Evolutionary conservation across 1,140 invertebrate genomes (phyloP), one percentile per base, ranked within the genome.

Genomic region (Lasioglossum baleicum): DNA sequence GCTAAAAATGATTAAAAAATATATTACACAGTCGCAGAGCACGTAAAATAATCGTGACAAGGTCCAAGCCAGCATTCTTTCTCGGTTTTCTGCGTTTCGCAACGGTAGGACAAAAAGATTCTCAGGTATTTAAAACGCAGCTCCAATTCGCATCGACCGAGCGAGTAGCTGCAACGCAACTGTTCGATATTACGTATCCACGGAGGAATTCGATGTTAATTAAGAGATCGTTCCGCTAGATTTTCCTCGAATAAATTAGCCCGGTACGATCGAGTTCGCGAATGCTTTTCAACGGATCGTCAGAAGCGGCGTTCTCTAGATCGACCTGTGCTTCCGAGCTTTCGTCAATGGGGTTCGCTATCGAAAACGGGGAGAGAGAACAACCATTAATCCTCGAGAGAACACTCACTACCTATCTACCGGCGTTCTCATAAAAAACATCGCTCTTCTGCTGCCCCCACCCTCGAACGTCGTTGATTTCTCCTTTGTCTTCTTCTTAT

Each of bases 351-450:
- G 2, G 48, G 1, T 20, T 60, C 42, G 35, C 22, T 66, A 83
- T 85, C 76, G 61, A 53, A 35, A 80, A 76, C 51, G 51, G 17
- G 58, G 42, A 42, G 56, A 64, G 56, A 63, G 63, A 80, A 76
- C 66, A 61, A 74, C 58, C 73, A 80, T 87, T 82, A 84, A 83
- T 87, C 80, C 53, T 51, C 31, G 51, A 17, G 10, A 13, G 80
- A 86, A 83, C 74, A 72, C 65, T 63, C 31, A 68, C 69, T 77
- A 74, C 63, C 81, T 78, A 86, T 86, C 82, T 66, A 51, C 74
- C 20, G 58, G 70, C 60, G 22, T 75, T 75, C 74, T 56, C 35
- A 31, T 72, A 83, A 83, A 84, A 81, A 80, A 71, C 60, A 83
- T 63, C 80, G 60, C 69, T 73, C 72, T 71, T 65, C 67, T 58